Conservation (phyloP, 2,888 invertebrate species). For the Rhingia rostrata region DNA sequence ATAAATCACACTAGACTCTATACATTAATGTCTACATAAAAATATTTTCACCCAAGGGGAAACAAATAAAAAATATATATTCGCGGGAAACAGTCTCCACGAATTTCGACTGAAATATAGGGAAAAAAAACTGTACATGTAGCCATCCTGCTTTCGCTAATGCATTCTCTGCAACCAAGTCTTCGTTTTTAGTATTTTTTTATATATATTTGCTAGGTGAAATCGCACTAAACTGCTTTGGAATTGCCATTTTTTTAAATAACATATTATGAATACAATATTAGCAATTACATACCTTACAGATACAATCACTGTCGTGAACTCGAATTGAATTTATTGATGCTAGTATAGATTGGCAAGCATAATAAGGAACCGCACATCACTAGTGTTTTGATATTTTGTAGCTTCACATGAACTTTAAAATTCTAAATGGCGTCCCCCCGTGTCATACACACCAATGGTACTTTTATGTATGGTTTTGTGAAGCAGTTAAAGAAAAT, state of each 20-base stretch:
- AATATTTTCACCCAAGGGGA: neutral
- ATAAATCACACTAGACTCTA: neutral
- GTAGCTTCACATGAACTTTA: slow-evolving; percentile 12
- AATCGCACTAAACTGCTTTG: slow-evolving; percentile 24
- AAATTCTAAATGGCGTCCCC: slow-evolving; percentile 65
- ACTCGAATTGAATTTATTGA: slow-evolving; percentile 2
- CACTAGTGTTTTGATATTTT: slow-evolving; percentile 55
- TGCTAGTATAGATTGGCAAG: slow-evolving; percentile 7
- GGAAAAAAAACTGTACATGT: neutral
- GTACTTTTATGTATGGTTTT: slow-evolving; percentile 63
- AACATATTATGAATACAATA: slow-evolving; percentile 9
- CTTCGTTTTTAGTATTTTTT: neutral
- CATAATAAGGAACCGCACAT: slow-evolving; percentile 36
- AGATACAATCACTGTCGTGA: neutral
- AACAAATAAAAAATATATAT: slow-evolving; percentile 13
- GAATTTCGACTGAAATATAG: slow-evolving; percentile 2
- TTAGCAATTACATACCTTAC: slow-evolving; percentile 41
- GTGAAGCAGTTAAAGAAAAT: slow-evolving; percentile 40
- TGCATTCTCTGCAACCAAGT: neutral
- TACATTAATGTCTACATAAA: neutral
- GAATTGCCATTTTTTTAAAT: slow-evolving; percentile 12
- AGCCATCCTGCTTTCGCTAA: slow-evolving; percentile 22
- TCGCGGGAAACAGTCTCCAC: slow-evolving; percentile 27
- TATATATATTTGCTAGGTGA: slow-evolving; percentile 10
- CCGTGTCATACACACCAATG: slow-evolving; percentile 47